These are phyloP conservation scores for Megaceryle maxima DNA, from an alignment of 2,113 vertebrate species.

Conservation along the genomic window DNA sequence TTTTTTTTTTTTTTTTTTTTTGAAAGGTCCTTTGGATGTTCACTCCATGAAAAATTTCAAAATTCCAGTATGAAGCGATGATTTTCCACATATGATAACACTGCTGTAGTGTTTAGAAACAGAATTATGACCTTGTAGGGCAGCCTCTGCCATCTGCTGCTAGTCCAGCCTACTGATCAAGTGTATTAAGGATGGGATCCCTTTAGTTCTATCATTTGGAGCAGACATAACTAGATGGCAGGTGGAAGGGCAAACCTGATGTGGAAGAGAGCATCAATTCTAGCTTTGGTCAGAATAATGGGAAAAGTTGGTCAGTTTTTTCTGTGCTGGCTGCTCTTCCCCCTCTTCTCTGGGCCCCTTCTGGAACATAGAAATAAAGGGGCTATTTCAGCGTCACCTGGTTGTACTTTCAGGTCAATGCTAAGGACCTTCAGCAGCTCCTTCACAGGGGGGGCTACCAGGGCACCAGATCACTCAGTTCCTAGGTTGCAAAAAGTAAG, in stretches of 20 bases:
- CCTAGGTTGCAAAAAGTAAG: neutral
- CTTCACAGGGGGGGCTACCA: neutral
- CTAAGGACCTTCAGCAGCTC: neutral
- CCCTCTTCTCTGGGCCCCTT: neutral
- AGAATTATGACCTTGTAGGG: neutral
- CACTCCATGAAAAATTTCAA: neutral
- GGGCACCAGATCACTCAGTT: neutral
- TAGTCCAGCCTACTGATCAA: neutral
- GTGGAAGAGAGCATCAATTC: neutral
- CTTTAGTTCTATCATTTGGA: neutral
- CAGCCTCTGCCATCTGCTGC: neutral
- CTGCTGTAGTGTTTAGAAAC: neutral
- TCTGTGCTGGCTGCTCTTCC: neutral
- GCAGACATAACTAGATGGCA: neutral
- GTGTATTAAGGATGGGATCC: neutral
- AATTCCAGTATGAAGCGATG: neutral
- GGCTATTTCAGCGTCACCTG: neutral
- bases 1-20: neutral
- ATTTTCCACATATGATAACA: conserved; percentile 68
- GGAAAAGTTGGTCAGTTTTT: neutral
- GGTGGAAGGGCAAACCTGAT: neutral
- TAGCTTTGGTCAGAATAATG: neutral
- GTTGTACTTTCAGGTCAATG: neutral
- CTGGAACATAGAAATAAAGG: neutral
- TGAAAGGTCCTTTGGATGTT: neutral